Percentiles rank a stretch among this genome's conserved stretches.
phyloP scores from a whole-genome alignment of 2,888 invertebrate species.

The Andrena dorsata region DNA sequence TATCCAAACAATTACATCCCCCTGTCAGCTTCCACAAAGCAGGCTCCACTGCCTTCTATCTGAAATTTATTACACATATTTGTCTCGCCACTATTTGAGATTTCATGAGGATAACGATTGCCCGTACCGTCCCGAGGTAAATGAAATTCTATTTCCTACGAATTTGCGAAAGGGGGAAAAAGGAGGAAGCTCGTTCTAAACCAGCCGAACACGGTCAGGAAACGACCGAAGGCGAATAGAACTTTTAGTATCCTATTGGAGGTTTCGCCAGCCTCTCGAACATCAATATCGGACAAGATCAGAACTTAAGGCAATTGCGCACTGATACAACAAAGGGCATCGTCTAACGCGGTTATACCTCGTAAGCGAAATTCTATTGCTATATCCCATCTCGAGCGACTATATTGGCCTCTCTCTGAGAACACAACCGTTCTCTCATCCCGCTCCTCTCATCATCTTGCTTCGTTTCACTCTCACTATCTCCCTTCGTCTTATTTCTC shows the following conservation, averaged over 20 bases:
- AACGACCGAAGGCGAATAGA: constrained; percentile 60
- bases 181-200: constrained; percentile 37
- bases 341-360: constrained; percentile 80
- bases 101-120: too few species aligned
- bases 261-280: constrained; percentile 66
- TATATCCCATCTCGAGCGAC: constrained; percentile 76
- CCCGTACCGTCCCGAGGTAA: neutral
- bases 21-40: too few species aligned
- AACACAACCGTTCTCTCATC: constrained; percentile 67
- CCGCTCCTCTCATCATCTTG: constrained; percentile 59
- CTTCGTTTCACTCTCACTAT: constrained; percentile 47
- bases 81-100: too few species aligned
- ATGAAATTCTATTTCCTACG: constrained; percentile 42
- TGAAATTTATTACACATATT: neutral
- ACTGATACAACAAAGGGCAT: constrained; percentile 81
- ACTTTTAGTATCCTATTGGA: constrained; percentile 66
- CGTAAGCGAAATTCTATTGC: constrained; percentile 79
- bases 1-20: too few species aligned
- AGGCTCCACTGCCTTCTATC: neutral
- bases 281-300: constrained; percentile 78
- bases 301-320: constrained; percentile 80
- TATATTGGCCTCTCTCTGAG: constrained; percentile 75
- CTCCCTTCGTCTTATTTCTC: constrained; percentile 12
- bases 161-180: constrained; percentile 38
- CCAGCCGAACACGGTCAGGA: constrained; percentile 41